Evolutionary conservation across 2,113 vertebrate species (phyloP).

Genomic region (Microtus pennsylvanicus): DNA sequence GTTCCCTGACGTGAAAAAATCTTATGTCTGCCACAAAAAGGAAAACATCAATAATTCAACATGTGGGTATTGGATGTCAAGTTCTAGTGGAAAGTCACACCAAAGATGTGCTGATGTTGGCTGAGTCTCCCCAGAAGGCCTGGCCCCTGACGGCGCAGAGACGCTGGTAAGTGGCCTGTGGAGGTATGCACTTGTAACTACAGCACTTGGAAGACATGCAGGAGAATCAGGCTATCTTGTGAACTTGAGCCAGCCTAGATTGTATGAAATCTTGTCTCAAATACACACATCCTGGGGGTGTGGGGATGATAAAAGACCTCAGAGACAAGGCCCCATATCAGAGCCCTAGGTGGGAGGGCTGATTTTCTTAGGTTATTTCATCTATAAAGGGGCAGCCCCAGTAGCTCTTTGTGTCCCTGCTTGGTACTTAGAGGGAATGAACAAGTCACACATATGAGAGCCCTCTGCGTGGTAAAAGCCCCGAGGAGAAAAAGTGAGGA

Average conservation of each 20-base stretch:
- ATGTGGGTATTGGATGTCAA: not conserved
- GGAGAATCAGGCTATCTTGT: not conserved
- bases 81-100: not conserved
- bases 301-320: not conserved
- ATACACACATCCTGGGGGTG: not conserved
- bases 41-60: conserved; percentile 46
- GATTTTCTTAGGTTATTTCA: not conserved
- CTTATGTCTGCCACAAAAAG: not conserved
- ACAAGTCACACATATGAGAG: not conserved
- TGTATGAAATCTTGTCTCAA: not conserved
- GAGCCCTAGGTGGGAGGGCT: not conserved
- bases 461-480: conserved; percentile 7
- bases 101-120: conserved; percentile 3
- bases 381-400: not conserved
- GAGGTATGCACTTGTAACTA: not conserved
- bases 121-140: conserved; percentile 17
- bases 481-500: not conserved
- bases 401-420: not conserved
- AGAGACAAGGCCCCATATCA: not conserved
- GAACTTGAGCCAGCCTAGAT: not conserved
- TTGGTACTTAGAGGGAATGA: not conserved
- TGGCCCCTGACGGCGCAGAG: not conserved
- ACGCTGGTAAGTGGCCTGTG: not conserved
- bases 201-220: not conserved
- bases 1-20: conserved; percentile 47